Evolutionary conservation across 2,113 vertebrate genomes (phyloP).

Genomic region (Shinisaurus crocodilurus): DNA sequence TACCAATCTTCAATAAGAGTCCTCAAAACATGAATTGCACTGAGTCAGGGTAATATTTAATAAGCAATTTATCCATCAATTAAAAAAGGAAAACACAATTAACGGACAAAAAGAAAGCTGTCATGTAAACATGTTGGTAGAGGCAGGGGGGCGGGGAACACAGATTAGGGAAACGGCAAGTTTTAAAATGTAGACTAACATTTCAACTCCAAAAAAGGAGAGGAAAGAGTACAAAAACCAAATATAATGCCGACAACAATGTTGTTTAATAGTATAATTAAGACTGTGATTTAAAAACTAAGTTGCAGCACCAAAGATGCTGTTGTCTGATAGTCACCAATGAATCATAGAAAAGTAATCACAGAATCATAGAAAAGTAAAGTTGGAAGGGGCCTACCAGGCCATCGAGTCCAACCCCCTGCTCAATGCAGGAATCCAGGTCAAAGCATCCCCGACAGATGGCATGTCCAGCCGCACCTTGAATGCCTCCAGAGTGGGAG

Average conservation of each 20-base stretch:
- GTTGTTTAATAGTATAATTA: neutral
- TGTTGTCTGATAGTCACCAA: slow-evolving; percentile 49
- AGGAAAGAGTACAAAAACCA: slow-evolving; percentile 32
- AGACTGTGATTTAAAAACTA: slow-evolving; percentile 40
- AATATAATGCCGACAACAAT: slow-evolving; percentile 44
- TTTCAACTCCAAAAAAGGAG: slow-evolving; percentile 22
- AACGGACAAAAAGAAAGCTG: neutral
- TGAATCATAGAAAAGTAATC: no score
- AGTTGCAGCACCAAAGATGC: slow-evolving; percentile 61
- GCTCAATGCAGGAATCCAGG: no score
- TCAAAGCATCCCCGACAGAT: no score
- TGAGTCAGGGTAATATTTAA: neutral
- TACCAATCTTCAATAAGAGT: neutral
- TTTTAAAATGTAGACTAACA: neutral
- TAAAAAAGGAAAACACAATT: neutral
- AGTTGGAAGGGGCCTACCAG: no score
- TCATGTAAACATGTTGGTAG: neutral
- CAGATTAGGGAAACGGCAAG: neutral
- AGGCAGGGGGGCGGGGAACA: neutral
- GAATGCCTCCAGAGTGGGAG: no score
- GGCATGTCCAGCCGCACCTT: no score
- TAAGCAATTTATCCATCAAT: neutral
- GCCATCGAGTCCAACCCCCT: no score
- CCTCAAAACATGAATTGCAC: neutral
- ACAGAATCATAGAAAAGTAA: no score